phyloP scores from a whole-genome alignment of 2,113 vertebrate species.

The Larimichthys polyactis region DNA sequence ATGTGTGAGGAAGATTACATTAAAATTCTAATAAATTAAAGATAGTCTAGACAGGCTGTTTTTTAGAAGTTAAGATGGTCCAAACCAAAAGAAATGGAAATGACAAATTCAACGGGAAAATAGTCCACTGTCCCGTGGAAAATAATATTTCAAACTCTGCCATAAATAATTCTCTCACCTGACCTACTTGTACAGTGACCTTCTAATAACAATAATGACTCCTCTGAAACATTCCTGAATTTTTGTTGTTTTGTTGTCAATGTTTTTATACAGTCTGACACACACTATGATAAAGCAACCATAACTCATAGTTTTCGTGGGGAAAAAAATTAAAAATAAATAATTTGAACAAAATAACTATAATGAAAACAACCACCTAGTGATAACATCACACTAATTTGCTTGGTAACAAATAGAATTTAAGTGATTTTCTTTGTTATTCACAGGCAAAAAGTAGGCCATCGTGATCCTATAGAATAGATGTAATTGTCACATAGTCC shows the following conservation, averaged over 20 bases:
- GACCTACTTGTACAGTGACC: constrained; percentile 20
- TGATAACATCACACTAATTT: constrained; percentile 2
- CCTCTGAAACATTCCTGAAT: not conserved
- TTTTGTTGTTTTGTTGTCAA: no score
- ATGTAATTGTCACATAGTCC: constrained; percentile 28
- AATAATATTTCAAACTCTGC: not conserved
- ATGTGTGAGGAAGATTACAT: not conserved
- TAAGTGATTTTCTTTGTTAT: constrained; percentile 10
- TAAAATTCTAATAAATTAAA: constrained; percentile 17
- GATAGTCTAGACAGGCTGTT: not conserved
- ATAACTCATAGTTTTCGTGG: no score
- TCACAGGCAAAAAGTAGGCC: constrained; percentile 46
- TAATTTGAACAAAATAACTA: not conserved
- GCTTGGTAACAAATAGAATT: not conserved
- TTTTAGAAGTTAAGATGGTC: not conserved
- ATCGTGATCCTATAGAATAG: constrained; percentile 23
- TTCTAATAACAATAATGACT: not conserved
- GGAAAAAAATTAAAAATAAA: not conserved
- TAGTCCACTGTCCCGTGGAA: not conserved
- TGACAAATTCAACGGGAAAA: not conserved
- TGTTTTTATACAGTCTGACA: no score
- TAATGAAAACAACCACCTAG: not conserved
- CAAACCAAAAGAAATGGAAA: not conserved
- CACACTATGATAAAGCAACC: not conserved
- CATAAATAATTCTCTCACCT: constrained; percentile 1